These are phyloP conservation scores for Chrysochloris asiatica DNA, from an alignment of 2,113 vertebrate genomes.

Conservation along the genomic window DNA sequence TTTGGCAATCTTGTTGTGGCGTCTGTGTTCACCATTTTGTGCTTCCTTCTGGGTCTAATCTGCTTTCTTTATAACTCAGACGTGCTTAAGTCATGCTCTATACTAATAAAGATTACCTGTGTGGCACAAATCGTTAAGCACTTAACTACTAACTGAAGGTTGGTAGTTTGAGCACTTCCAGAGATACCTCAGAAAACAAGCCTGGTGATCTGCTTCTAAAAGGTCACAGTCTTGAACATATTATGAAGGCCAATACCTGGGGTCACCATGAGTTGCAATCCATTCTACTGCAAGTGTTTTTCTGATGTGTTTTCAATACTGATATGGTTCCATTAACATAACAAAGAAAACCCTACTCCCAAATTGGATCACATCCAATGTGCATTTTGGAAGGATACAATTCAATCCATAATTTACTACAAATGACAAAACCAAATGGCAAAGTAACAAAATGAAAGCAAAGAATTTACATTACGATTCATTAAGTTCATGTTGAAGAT, in stretches of 20 bases:
- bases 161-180: background rate
- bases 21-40: background rate
- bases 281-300: background rate
- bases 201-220: background rate
- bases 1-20: background rate
- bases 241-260: too few species aligned
- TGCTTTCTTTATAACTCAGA: background rate
- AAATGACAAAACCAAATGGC: background rate
- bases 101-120: background rate
- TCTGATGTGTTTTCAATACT: background rate
- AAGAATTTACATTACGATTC: background rate
- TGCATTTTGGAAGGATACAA: background rate
- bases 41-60: background rate
- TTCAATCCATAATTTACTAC: background rate
- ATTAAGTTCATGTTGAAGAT: background rate
- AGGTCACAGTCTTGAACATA: background rate
- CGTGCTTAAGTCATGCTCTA: background rate
- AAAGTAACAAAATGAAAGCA: background rate
- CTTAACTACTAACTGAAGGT: background rate
- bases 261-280: background rate
- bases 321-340: background rate
- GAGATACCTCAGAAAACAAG: background rate
- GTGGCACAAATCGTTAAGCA: background rate
- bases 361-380: background rate
- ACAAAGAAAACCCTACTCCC: background rate